Evolutionary conservation across 2,888 invertebrate genomes (phyloP).

Genomic region (Drymonia ruficornis): DNA sequence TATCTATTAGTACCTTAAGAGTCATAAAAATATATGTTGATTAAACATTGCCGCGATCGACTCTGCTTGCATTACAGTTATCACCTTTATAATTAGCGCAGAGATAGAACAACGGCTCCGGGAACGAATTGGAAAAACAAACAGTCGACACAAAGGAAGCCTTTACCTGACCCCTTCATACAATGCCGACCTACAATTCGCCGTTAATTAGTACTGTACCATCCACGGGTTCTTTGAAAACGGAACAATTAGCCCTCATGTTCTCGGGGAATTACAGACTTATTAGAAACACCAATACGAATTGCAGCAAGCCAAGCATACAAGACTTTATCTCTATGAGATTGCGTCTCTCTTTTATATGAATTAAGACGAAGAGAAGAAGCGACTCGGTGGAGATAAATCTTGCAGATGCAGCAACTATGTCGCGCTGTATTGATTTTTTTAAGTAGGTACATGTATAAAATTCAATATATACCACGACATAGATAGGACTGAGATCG

Average conservation of each 20-base stretch:
- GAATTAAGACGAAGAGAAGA: too few relatives aligned
- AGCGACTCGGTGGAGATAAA: too few relatives aligned
- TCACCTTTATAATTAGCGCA: conserved; percentile 64
- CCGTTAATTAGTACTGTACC: conserved; percentile 71
- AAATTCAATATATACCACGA: conserved; percentile 60
- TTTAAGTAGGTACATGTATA: too few relatives aligned
- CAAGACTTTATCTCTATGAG: too few relatives aligned
- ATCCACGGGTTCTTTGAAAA: conserved; percentile 64
- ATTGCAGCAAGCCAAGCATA: too few relatives aligned
- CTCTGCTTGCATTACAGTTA: conserved; percentile 59
- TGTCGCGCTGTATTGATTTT: neutral
- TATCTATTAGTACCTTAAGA: conserved; percentile 1
- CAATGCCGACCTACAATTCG: conserved; percentile 72
- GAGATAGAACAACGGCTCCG: conserved; percentile 46
- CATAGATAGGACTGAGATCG: conserved; percentile 50
- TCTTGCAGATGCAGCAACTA: too few relatives aligned
- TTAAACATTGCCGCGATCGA: conserved; percentile 34
- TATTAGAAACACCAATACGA: conserved; percentile 24
- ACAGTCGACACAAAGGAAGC: conserved; percentile 73
- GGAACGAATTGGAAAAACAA: conserved; percentile 72
- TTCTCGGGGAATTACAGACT: conserved; percentile 42
- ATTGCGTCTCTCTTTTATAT: too few relatives aligned
- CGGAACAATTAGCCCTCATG: conserved; percentile 56
- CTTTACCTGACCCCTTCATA: conserved; percentile 69
- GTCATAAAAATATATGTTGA: conserved; percentile 50